Conservation (phyloP, 2,113 vertebrate species). For the Cyprinodon variegatus region DNA sequence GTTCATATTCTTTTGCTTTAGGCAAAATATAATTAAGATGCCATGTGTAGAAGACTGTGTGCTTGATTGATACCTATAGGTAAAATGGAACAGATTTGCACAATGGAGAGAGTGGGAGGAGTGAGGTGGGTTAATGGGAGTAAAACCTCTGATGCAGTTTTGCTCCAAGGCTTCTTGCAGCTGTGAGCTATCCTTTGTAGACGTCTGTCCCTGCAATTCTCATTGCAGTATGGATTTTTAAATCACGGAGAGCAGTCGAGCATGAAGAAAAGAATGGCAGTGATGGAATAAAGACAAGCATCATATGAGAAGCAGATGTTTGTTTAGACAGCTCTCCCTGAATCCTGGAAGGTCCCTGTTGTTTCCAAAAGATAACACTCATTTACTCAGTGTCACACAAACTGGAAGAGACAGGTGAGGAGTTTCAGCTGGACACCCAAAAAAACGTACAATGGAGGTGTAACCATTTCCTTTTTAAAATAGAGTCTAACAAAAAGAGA, state of each 20-base stretch:
- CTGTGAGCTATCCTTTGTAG: not conserved
- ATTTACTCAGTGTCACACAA: conserved; percentile 17
- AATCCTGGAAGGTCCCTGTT: conserved; percentile 34
- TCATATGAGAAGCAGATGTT: conserved; percentile 39
- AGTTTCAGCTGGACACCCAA: conserved; percentile 2
- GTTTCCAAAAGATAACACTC: conserved; percentile 10
- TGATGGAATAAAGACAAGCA: conserved; percentile 18
- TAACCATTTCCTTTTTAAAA: conserved; percentile 43
- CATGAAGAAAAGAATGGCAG: conserved; percentile 1
- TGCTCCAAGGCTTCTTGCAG: conserved; percentile 13
- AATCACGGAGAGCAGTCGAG: not conserved
- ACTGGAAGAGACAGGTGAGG: conserved; percentile 32
- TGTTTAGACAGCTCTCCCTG: conserved; percentile 42
- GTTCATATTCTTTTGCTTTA: conserved; percentile 46
- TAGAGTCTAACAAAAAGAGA: conserved; percentile 24
- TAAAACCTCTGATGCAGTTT: conserved; percentile 22
- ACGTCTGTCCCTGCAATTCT: not conserved
- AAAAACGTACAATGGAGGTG: conserved; percentile 14
- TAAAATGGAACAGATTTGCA: conserved; percentile 28
- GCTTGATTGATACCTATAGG: conserved; percentile 53
- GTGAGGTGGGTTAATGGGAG: not conserved
- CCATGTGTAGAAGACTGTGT: conserved; percentile 31
- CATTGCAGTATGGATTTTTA: conserved; percentile 13
- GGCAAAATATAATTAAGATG: conserved; percentile 62
- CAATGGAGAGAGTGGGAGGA: conserved; percentile 13